Evolutionary conservation across 35 echinoderm and acorn worm species (phyloP), one percentile per base, ranked within the genome.

Genomic region (Stichopus chloronotus): DNA sequence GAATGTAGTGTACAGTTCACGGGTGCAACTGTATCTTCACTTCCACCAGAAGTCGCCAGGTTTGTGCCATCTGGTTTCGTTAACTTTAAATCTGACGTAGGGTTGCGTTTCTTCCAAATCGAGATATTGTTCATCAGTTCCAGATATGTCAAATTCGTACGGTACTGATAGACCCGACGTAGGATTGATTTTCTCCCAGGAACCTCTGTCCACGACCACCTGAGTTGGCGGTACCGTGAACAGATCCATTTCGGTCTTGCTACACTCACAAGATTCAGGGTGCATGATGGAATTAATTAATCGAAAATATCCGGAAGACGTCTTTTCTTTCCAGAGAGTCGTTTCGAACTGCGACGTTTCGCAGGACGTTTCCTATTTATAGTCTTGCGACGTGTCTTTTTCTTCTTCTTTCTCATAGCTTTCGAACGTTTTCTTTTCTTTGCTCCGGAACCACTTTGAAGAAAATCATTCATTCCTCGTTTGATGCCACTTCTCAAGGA

Each of bases 161-260:
- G 93, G 88, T 53, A 24, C 58, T 9, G 84, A 87, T 19, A 87
- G n/a, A 11, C 84, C 55, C 5, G 84, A 53, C 19, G 58, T 58
- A 25, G 84, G 84, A 19, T 87, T 87, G 55, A 87, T 87, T 87
- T 87, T 87, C 56, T 59, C 84, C 84, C 53, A 87, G 5, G 53
- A 5, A n/a, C 84, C 59, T 43, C 58, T 91, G 2, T 65, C 21
- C 1, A 93, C 56, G 58, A 53, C 76, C 7, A 84, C 68, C 69
- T 93, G 94, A 3, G 91, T 95, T 7, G 55, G 55, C 8, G 92
- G 92, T 0, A 93, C 63, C 5, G 60, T 78, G 25, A 93, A 96
- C 9, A 94, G 65, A 79, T 96, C 95, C 58, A 94, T 69, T 91
- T 96, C 79, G 6, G 92, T 91, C 76, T 91, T 87, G 21, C 78